Base-by-base conservation (phyloP, 2,888 invertebrate genomes). In the Metellina segmentata region DNA sequence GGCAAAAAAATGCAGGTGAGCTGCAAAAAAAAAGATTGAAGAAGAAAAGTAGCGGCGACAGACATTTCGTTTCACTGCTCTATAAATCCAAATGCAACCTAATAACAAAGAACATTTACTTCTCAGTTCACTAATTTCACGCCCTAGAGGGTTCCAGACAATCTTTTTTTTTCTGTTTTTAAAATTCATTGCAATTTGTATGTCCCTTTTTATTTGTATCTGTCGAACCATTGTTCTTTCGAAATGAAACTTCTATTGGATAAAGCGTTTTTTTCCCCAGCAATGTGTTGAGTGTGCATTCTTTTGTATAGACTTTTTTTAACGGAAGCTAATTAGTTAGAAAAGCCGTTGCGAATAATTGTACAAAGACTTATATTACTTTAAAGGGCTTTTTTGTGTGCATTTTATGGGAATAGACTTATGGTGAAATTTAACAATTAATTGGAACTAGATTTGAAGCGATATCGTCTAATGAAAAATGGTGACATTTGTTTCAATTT, bases 101-200 rank as follows among this genome's bases (percentile, higher is more conserved):
- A 52, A 71, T 79, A 87, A 87, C 87, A 79, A 79, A 79, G 79
- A 72, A 52, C 53, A 71, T 70, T 86, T 86, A 16, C 78, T 78
- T 34, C 53, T 52, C 79, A 87, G 72, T 52, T 87, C 79, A 79
- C 79, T 87, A 72, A 87, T 87, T 87, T 79, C 87, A 87, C 87
- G 70, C 71, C 70, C 87, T 49, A 52, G n/a, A 87, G 87, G 72
- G 8, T 72, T 85, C 75, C 74, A 85, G 75, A 51, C 52, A 7
- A 16, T 75, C 74, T 75, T 81, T 79, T 79, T 79, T 79, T 61
- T 79, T 19, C 19, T 81, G 79, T 70, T 70, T 75, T 19, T 20
- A 61, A 34, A 75, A 72, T 75, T 51, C 81, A 70, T 19, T 49
- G 81, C 71, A 34, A 61, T 61, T 34, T 16, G 61, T 61, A 61